Base-by-base conservation (phyloP, 2,113 vertebrate genomes). In the Brachypodius melanocephalos region DNA sequence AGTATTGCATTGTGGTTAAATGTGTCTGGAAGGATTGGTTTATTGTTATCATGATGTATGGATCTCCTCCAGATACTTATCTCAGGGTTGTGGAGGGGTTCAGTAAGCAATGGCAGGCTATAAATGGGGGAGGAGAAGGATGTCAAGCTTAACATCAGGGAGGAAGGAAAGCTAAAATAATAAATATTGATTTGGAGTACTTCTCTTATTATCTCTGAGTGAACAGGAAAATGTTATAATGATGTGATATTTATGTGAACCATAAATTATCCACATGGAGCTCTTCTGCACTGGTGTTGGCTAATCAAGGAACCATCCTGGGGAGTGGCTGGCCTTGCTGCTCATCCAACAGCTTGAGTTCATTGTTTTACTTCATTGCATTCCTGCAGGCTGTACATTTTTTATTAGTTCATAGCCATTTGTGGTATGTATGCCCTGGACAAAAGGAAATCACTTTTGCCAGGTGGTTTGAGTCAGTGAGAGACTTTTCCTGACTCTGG, bases 151-250 rank as follows among this genome's bases (percentile, higher is more conserved):
- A 84, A 87, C 72, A 71, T 81, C 65, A 81, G 62, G 91, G 93
- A 96, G 92, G 91, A 95, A 95, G 87, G 31, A 85, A 95, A 93
- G 61, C 82, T 91, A 74, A 96, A 96, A 96, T 89, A 87, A 96
- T 97, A 96, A 95, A 95, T 95, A 95, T 92, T 95, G 94, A 95
- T 97, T 95, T 97, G 84, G 83, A 95, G 28, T 86, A 90, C 26
- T 57, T 80, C 55, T 91, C 80, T 88, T 93, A 90, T 90, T 96
- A 95, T 81, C 85, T 88, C 72, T 74, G 82, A 88, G 59, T 42
- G 88, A 94, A 94, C 72, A 93, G 75, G 90, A 97, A 88, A 95
- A 93, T 45, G 77, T 75, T 87, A 38, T 74, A 95, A 92, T 90
- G 81, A 91, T 75, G 65, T 77, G 86, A 87, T 86, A 72, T 95